A percentile compares a stretch with the other conserved stretches of the same genome.
These are phyloP conservation scores for Chironomus tepperi DNA, from an alignment of 1,140 invertebrate species.

Conservation along the genomic window DNA sequence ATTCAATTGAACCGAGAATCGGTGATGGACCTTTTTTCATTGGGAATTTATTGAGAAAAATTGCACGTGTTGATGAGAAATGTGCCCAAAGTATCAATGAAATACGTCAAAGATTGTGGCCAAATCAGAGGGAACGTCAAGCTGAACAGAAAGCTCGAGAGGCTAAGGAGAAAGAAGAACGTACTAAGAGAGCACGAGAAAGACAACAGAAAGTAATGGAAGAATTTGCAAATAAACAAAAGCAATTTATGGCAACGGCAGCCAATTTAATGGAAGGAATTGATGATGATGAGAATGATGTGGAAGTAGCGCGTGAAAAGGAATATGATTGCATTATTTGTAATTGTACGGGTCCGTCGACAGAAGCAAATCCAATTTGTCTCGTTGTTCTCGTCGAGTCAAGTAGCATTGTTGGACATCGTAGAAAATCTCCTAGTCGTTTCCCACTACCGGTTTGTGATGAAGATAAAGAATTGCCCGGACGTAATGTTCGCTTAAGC, in stretches of 20 bases:
- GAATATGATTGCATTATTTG: slow-evolving; percentile 96
- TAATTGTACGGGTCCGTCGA: slow-evolving; percentile 78
- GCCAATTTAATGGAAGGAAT: slow-evolving; percentile 50
- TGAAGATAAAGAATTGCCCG: slow-evolving; percentile 33
- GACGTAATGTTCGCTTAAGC: slow-evolving; percentile 32
- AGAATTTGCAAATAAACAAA: slow-evolving; percentile 84
- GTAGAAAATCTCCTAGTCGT: slow-evolving; percentile 36
- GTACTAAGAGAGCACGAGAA: slow-evolving; percentile 73
- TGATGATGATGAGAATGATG: slow-evolving; percentile 56
- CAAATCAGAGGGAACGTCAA: slow-evolving; percentile 64
- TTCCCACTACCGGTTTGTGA: slow-evolving; percentile 33
- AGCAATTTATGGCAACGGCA: slow-evolving; percentile 81
- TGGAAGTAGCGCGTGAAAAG: slow-evolving; percentile 51
- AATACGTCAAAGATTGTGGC: slow-evolving; percentile 64
- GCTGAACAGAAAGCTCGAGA: slow-evolving; percentile 63
- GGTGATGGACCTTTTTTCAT: slow-evolving; percentile 86
- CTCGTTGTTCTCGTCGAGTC: slow-evolving; percentile 69
- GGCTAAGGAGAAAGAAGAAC: slow-evolving; percentile 66
- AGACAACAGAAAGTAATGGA: slow-evolving; percentile 86
- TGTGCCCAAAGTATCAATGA: slow-evolving; percentile 58
- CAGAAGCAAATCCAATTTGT: slow-evolving; percentile 78
- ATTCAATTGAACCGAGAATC: slow-evolving; percentile 47
- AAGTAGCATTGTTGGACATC: slow-evolving; percentile 37
- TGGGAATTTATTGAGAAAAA: slow-evolving; percentile 61
- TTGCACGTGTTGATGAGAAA: slow-evolving; percentile 58